These are phyloP conservation scores for Dasypogon diadema DNA, from an alignment of 2,888 invertebrate genomes.

Conservation along the genomic window DNA sequence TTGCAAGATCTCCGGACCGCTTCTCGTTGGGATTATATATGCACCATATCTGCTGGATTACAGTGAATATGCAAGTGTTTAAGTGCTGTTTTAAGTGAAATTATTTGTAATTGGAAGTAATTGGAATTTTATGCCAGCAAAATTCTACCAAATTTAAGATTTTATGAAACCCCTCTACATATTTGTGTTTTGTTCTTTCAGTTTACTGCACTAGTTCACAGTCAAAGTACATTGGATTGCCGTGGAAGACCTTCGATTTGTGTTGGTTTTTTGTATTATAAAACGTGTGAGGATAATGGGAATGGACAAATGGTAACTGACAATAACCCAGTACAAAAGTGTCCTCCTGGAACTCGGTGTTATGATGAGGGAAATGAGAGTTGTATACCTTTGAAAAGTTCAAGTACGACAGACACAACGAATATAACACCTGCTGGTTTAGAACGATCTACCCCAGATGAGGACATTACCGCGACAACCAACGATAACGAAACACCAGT, in stretches of 20 bases:
- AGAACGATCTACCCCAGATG: not conserved
- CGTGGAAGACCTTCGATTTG: conserved; percentile 63
- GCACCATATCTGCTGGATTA: not conserved
- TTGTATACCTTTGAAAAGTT: conserved; percentile 58
- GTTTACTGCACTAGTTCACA: conserved; percentile 61
- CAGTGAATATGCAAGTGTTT: conserved; percentile 17
- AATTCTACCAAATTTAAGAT: conserved; percentile 7
- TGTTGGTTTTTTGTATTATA: conserved; percentile 63
- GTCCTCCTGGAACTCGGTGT: conserved; percentile 62
- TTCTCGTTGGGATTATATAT: not conserved
- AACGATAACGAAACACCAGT: not conserved
- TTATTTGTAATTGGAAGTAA: conserved; percentile 9
- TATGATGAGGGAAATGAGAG: conserved; percentile 62
- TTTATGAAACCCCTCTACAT: no score
- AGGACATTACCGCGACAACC: not conserved
- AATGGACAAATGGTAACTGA: conserved; percentile 58
- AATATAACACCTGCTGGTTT: not conserved
- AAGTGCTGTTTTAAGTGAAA: not conserved
- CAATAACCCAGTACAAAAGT: conserved; percentile 58
- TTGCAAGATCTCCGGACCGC: conserved; percentile 11
- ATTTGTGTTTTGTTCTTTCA: conserved; percentile 56
- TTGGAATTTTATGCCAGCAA: conserved; percentile 27
- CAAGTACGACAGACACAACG: not conserved
- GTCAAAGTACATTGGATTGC: conserved; percentile 60
- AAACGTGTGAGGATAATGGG: conserved; percentile 59